Evolutionary conservation across 2,113 vertebrate species (phyloP).

Genomic region (Paralichthys olivaceus): DNA sequence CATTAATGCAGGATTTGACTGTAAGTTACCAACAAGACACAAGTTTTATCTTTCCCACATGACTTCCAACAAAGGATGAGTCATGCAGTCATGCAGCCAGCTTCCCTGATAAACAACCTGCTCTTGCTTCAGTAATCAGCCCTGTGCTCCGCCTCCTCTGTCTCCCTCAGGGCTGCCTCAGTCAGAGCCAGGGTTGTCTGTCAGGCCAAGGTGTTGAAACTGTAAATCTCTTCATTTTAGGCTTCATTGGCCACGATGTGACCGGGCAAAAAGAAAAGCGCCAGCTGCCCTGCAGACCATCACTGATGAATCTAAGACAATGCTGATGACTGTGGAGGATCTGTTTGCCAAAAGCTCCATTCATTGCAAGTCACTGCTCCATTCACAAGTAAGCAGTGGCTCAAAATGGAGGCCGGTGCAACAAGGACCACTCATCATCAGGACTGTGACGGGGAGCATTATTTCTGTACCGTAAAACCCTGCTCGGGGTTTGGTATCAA

Average conservation of each 20-base stretch:
- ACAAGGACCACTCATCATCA: no score
- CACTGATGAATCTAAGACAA: conserved; percentile 39
- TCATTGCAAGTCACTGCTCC: not conserved
- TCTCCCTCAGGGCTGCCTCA: conserved; percentile 33
- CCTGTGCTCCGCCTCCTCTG: conserved; percentile 21
- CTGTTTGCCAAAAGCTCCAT: conserved; percentile 14
- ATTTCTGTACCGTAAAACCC: not conserved
- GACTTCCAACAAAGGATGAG: conserved; percentile 33
- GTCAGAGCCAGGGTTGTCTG: conserved; percentile 32
- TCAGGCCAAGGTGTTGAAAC: conserved; percentile 48
- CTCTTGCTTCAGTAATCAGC: conserved; percentile 35
- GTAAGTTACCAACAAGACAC: conserved; percentile 14
- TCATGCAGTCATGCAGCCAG: conserved; percentile 24
- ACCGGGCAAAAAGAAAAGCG: not conserved
- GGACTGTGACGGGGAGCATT: not conserved
- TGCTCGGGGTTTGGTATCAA: not conserved
- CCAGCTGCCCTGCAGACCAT: conserved; percentile 30
- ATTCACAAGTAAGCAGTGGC: no score
- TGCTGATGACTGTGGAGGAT: conserved; percentile 26
- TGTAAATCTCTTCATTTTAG: conserved; percentile 65
- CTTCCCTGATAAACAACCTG: conserved; percentile 30
- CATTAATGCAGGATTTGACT: conserved; percentile 20
- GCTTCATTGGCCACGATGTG: conserved; percentile 34
- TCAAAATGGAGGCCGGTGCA: no score
- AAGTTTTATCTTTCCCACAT: conserved; percentile 23